A percentile compares a stretch with the other conserved stretches of the same genome.
Conservation (phyloP, 2,888 invertebrate genomes). For the Scaptodrosophila latifasciaeformis region DNA sequence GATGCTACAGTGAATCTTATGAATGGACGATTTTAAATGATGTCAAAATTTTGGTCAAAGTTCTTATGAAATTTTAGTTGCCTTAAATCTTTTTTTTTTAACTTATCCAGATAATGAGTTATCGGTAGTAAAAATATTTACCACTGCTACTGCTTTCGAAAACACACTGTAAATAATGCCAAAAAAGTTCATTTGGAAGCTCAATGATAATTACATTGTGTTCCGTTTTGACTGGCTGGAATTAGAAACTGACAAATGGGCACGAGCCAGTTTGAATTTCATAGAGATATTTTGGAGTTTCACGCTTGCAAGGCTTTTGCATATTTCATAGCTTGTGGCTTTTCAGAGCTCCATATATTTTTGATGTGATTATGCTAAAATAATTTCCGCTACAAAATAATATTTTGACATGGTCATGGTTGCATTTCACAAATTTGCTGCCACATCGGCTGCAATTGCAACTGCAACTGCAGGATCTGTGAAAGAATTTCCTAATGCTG, state of each 20-base stretch:
- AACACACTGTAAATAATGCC: too few relatives aligned
- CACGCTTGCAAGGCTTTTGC: conserved; percentile 6
- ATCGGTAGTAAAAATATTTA: too few relatives aligned
- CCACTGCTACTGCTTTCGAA: too few relatives aligned
- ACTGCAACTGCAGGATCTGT: background rate
- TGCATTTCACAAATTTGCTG: conserved; percentile 16
- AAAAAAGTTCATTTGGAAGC: too few relatives aligned
- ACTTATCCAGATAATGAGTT: too few relatives aligned
- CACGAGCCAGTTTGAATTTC: too few relatives aligned
- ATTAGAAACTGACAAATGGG: conserved; percentile 18
- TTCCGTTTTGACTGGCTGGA: conserved; percentile 24
- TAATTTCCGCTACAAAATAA: conserved; percentile 50
- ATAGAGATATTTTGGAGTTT: conserved; percentile 28
- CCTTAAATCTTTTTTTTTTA: too few relatives aligned
- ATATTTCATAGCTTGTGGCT: background rate
- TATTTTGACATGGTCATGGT: conserved; percentile 27
- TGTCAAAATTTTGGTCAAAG: conserved; percentile 4
- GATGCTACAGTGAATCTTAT: background rate
- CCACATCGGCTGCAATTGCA: conserved; percentile 7
- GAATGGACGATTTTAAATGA: background rate
- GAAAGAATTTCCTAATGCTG: too few relatives aligned
- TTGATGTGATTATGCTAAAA: conserved; percentile 46
- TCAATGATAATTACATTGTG: conserved; percentile 36
- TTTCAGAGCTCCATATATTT: background rate
- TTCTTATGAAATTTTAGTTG: too few relatives aligned